phyloP scores from a whole-genome alignment of 2,888 invertebrate genomes.

The Acleris sparsana region DNA sequence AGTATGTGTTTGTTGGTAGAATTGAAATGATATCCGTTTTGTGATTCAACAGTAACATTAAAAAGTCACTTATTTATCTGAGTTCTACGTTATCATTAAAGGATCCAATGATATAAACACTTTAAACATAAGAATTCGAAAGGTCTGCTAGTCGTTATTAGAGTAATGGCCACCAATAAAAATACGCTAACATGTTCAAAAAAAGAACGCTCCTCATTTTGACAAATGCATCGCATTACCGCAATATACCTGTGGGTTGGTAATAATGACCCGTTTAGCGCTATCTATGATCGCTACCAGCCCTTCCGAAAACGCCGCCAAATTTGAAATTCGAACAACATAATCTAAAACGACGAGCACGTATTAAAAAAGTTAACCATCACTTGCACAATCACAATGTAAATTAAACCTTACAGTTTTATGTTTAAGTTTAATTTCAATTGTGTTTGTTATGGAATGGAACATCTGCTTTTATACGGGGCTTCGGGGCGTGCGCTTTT shows the following conservation, averaged over 20 bases:
- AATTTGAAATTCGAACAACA: conserved; percentile 79
- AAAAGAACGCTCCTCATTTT: conserved; percentile 58
- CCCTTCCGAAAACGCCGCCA: conserved; percentile 64
- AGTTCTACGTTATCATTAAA: too few relatives aligned
- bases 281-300: conserved; percentile 70
- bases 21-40: too few relatives aligned
- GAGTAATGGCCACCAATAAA: conserved; percentile 70
- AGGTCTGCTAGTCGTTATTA: conserved; percentile 33
- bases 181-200: conserved; percentile 59
- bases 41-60: too few relatives aligned
- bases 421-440: conserved; percentile 34
- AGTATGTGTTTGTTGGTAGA: too few relatives aligned
- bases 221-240: conserved; percentile 71
- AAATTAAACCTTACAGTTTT: conserved; percentile 25
- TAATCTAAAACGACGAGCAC: conserved; percentile 68
- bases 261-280: conserved; percentile 75
- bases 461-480: conserved; percentile 73
- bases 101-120: too few relatives aligned
- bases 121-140: neutral
- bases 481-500: conserved; percentile 73
- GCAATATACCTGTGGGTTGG: conserved; percentile 62
- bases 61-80: too few relatives aligned
- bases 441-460: conserved; percentile 41
- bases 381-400: conserved; percentile 7
- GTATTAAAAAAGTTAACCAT: conserved; percentile 52